phyloP scores from a whole-genome alignment of 2,888 invertebrate genomes.

The Cartodere bifasciata region DNA sequence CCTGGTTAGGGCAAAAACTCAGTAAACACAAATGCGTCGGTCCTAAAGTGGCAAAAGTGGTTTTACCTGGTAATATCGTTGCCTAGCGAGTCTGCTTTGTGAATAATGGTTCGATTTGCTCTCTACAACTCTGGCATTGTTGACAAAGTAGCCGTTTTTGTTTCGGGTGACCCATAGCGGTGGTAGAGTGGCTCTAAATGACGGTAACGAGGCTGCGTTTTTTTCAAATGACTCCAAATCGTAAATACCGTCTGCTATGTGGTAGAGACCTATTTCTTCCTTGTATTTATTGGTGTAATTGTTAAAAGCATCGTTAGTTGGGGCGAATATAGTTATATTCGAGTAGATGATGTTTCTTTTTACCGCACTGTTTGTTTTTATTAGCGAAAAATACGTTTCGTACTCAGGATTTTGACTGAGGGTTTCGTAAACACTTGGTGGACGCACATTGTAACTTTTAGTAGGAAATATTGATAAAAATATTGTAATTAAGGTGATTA shows the following conservation, averaged over 20 bases:
- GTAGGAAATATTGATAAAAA: no score
- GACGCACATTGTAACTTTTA: no score
- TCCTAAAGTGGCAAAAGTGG: no score
- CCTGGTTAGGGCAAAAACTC: no score
- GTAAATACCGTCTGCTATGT: constrained; percentile 41
- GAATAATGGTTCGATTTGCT: constrained; percentile 30
- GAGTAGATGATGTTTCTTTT: constrained; percentile 57
- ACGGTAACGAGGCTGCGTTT: constrained; percentile 26
- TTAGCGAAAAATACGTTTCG: no score
- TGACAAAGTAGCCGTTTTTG: constrained; percentile 61
- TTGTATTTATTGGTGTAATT: constrained; percentile 37
- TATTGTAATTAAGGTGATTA: no score
- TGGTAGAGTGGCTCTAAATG: constrained; percentile 70
- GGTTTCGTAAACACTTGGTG: no score
- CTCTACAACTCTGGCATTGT: constrained; percentile 68
- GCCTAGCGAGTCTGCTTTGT: constrained; percentile 17
- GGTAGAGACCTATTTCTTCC: constrained; percentile 42
- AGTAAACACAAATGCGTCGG: no score
- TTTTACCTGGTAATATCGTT: constrained; percentile 23
- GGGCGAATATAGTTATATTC: constrained; percentile 72
- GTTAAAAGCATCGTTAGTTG: constrained; percentile 73
- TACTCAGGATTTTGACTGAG: no score
- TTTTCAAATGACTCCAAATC: constrained; percentile 43
- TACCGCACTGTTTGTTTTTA: constrained; percentile 51
- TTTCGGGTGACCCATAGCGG: constrained; percentile 69